Evolutionary conservation across 1,140 invertebrate genomes (phyloP), one percentile per base, ranked within the genome.

Genomic region (Formica exsecta): DNA sequence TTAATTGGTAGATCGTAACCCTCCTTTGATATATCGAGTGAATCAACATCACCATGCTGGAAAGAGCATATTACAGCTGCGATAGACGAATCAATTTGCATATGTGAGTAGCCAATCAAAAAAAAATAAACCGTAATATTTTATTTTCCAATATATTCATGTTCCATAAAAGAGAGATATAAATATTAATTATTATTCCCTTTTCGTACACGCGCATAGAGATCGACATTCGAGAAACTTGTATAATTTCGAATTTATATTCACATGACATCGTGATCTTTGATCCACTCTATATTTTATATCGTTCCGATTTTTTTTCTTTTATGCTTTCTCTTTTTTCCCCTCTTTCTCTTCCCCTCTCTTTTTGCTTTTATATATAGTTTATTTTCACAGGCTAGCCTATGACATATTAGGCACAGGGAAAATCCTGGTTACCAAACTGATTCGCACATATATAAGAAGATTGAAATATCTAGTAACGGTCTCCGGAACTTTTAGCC

Each of bases 341-440:
- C 8, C 7, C n/a, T 16, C 7, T 25, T n/a, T 57, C 3, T 8
- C 25, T 2, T 13, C 44, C 2, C 3, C 19, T 29, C 25, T 48
- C 5, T n/a, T 66, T 44, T 44, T 2, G 29, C 22, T 44, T 44
- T 44, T 8, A 44, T 44, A 44, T 51, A 51, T 51, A 59, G n/a
- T 51, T 85, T 65, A 75, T 76, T 44, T 65, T 62, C 41, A 77
- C 44, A 85, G 36, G 51, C 51, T 74, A 74, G 32, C 70, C 75
- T 64, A 73, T 66, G 64, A 84, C 77, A 74, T 57, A 51, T 88
- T 90, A 90, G 90, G 90, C 90, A 90, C 90, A 87, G 86, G 90
- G 66, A 57, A 68, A 73, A 66, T 89, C 85, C 85, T 73, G 71
- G 22, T 75, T 75, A 77, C 32, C 54, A 65, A 66, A 85, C 71